Base-by-base conservation (phyloP, 2,797 vertebrate genomes). In the Harpagifer antarcticus region DNA sequence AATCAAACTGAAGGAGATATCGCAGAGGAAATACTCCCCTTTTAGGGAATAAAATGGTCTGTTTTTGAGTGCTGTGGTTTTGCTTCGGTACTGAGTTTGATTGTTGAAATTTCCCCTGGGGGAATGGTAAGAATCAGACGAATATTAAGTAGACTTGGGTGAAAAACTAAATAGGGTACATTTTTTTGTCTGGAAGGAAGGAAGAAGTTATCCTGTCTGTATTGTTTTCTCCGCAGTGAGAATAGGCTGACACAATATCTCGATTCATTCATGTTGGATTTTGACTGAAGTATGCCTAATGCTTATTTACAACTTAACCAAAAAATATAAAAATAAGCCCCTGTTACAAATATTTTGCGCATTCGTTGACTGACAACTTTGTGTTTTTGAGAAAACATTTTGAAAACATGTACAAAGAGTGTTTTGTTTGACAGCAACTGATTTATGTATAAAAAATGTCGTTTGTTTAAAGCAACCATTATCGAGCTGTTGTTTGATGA, bases 1-100 rank as follows among this genome's bases (percentile, higher is more conserved):
- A 94, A 79, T 93, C 93, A 94, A 80, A 70, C 65, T 20, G 69
- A 63, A 62, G 55, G 65, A 84, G 88, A 93, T 88, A 90, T 89
- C 52, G 6, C 61, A 48, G 66, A 76, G 42, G 68, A 79, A 81
- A 72, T 42, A 55, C 16, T 85, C 68, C 60, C 33, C 65, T 74
- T 84, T 72, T 72, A 63, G 77, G 82, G 50, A 76, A 72, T 31
- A 52, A 68, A 45, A 50, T 40, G 3, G 55, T 52, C 76, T 75
- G 52, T 43, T 70, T 80, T 77, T 5, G 3, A 67, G 42, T 45
- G 58, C 57, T 84, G 80, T 72, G 55, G 83, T 67, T 68, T 78
- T 70, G 57, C 54, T 77, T 69, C 43, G 37, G 64, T 6, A 1
- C n/a, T 64, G 31, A 63, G 13, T 49, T 44, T 14, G 59, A 49